phyloP scores from a whole-genome alignment of 2,888 invertebrate genomes.

The Leptopilina myrica region DNA sequence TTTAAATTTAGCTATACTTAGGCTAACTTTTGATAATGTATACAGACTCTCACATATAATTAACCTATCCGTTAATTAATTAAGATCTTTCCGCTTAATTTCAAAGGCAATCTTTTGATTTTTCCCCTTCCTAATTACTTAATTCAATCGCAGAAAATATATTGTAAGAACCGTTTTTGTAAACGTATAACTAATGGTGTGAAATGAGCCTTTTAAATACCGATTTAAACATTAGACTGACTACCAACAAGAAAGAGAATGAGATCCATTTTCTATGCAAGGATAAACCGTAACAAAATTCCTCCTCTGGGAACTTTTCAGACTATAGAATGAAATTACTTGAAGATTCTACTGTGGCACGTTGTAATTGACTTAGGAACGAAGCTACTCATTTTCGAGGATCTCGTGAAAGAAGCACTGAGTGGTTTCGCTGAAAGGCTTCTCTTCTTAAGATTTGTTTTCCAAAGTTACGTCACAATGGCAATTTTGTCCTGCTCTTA shows the following conservation, averaged over 20 bases:
- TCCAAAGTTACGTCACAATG: slow-evolving; percentile 31
- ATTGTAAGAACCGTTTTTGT: too few species aligned
- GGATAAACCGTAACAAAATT: slow-evolving; percentile 36
- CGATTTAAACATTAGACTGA: background rate
- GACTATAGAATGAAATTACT: slow-evolving; percentile 31
- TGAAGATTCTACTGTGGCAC: slow-evolving; percentile 29
- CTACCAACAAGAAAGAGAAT: background rate
- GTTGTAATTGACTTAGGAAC: slow-evolving; percentile 35
- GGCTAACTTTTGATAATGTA: too few species aligned
- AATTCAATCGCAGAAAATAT: background rate
- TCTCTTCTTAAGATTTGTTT: slow-evolving; percentile 37
- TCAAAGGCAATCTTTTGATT: too few species aligned
- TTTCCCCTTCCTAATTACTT: too few species aligned
- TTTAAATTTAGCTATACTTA: too few species aligned
- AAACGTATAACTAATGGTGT: background rate
- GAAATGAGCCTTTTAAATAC: background rate
- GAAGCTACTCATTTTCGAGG: slow-evolving; percentile 41
- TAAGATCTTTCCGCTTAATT: too few species aligned
- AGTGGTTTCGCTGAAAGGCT: slow-evolving; percentile 33
- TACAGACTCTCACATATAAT: too few species aligned
- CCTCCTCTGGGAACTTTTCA: slow-evolving; percentile 16
- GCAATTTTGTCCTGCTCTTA: slow-evolving; percentile 33
- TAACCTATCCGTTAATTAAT: too few species aligned
- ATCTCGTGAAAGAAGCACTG: slow-evolving; percentile 33
- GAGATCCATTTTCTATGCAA: background rate